Conservation (phyloP, 1,140 invertebrate species). For the Riptortus pedestris region DNA sequence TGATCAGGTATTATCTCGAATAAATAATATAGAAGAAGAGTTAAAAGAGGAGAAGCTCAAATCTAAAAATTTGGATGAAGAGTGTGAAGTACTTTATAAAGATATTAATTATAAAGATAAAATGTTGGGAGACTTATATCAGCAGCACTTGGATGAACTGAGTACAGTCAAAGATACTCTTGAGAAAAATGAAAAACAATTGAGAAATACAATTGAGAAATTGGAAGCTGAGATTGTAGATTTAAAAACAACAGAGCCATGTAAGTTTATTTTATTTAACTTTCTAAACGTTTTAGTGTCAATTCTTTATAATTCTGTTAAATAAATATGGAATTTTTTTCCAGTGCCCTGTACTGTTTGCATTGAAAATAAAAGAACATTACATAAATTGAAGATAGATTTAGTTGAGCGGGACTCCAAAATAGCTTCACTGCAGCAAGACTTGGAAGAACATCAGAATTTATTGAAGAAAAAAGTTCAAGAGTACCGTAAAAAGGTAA, state of each 20-base stretch:
- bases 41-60: background rate
- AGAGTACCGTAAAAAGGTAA: background rate
- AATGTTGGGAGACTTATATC: background rate
- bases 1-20: background rate
- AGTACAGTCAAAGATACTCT: background rate
- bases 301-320: no score
- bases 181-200: background rate
- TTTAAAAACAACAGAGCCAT: background rate
- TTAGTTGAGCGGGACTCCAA: background rate
- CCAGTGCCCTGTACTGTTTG: background rate
- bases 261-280: background rate
- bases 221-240: background rate
- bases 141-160: background rate
- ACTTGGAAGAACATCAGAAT: background rate
- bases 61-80: background rate
- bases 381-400: background rate
- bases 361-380: background rate
- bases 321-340: no score
- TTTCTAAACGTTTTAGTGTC: no score
- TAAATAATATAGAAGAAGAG: background rate
- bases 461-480: background rate
- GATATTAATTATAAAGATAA: background rate
- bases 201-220: background rate
- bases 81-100: background rate
- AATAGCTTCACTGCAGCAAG: background rate